A percentile compares a stretch with the other conserved stretches of the same genome.
Evolutionary conservation across 1,140 invertebrate genomes (phyloP).

Genomic region (Daktulosphaira vitifoliae): DNA sequence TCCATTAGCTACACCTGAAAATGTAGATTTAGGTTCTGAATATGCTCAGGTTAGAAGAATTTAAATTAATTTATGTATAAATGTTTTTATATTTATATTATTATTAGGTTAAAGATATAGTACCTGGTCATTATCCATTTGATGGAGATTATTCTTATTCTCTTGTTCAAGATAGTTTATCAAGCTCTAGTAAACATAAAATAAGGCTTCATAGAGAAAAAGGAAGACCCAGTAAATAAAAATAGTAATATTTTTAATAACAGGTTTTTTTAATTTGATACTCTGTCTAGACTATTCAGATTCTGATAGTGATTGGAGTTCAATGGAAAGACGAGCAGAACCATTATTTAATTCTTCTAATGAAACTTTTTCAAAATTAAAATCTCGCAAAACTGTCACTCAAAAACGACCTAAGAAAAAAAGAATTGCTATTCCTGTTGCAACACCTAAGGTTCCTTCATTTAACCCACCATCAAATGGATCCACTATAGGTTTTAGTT

Average conservation of each 20-base stretch:
- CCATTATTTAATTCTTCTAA: slow-evolving; percentile 47
- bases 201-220: slow-evolving; percentile 54
- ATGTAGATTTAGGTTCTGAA: slow-evolving; percentile 61
- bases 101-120: slow-evolving; percentile 50
- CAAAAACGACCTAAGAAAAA: slow-evolving; percentile 71
- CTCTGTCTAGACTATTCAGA: slow-evolving; percentile 61
- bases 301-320: slow-evolving; percentile 79
- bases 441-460: slow-evolving; percentile 70
- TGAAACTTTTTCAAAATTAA: slow-evolving; percentile 46
- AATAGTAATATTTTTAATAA: too few species aligned
- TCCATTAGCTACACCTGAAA: slow-evolving; percentile 70
- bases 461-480: slow-evolving; percentile 30
- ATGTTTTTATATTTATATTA: slow-evolving; percentile 1
- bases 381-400: slow-evolving; percentile 59
- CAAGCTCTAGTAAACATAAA: slow-evolving; percentile 50
- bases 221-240: slow-evolving; percentile 54
- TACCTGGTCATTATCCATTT: slow-evolving; percentile 51
- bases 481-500: slow-evolving; percentile 6
- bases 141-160: slow-evolving; percentile 54
- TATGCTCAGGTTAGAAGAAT: slow-evolving; percentile 50
- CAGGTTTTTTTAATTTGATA: slow-evolving; percentile 26
- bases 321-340: slow-evolving; percentile 56
- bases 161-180: slow-evolving; percentile 54
- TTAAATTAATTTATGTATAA: not conserved
- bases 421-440: slow-evolving; percentile 67